Conservation (phyloP, 2,113 vertebrate species). For the Panthera uncia region DNA sequence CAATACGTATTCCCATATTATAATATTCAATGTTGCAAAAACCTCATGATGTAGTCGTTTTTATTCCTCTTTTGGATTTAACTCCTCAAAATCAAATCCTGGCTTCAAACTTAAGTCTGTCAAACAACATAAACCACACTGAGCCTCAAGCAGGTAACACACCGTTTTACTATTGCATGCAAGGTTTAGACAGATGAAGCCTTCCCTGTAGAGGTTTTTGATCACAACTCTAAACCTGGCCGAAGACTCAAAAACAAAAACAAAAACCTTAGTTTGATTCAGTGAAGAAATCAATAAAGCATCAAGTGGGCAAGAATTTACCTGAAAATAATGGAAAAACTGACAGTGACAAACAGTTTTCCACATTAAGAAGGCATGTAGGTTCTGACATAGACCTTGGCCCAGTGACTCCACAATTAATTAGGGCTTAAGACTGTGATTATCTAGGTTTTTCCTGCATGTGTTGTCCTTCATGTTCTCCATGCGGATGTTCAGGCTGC, state of each 20-base stretch:
- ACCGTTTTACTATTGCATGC: background rate
- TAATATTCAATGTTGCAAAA: background rate
- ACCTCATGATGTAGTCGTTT: background rate
- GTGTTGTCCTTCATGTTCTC: background rate
- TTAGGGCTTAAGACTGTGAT: background rate
- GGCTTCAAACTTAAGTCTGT: background rate
- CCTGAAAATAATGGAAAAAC: background rate
- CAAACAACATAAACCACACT: background rate
- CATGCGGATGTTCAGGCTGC: background rate
- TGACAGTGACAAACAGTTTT: background rate
- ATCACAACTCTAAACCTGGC: background rate
- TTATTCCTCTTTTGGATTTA: background rate
- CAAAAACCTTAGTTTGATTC: background rate
- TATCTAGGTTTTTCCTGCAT: background rate
- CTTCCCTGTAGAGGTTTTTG: background rate
- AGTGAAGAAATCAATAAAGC: background rate
- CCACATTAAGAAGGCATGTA: background rate
- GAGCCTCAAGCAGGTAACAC: background rate
- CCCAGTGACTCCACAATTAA: background rate
- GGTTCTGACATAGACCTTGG: background rate
- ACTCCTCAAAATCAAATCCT: background rate
- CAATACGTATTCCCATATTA: background rate
- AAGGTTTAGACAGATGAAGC: background rate
- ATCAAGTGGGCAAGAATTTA: background rate
- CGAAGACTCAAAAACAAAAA: background rate